These are phyloP conservation scores for Cyphomyrmex costatus DNA, from an alignment of 1,140 invertebrate species.

Conservation along the genomic window DNA sequence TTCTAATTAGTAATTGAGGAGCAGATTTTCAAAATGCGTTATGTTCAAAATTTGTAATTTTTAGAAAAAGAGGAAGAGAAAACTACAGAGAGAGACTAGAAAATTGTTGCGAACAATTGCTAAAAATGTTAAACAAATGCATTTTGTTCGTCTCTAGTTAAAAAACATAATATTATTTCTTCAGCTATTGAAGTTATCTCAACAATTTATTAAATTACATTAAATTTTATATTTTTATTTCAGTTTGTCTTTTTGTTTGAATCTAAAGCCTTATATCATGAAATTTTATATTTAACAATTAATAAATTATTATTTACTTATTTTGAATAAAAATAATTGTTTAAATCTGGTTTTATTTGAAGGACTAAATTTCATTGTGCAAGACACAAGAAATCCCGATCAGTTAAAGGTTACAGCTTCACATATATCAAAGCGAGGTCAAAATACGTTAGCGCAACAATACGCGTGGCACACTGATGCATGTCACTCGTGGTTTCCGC, in stretches of 20 bases:
- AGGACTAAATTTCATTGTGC: neutral
- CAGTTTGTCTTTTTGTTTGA: neutral
- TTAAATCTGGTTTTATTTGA: neutral
- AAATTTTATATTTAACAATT: neutral
- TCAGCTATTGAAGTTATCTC: neutral
- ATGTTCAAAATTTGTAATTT: too few species aligned
- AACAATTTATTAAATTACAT: neutral
- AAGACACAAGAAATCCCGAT: neutral
- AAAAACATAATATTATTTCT: too few species aligned
- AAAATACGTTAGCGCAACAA: constrained; percentile 29
- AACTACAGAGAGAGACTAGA: too few species aligned
- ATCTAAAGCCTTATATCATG: neutral
- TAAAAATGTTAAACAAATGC: too few species aligned
- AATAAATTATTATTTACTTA: neutral
- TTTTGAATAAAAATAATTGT: neutral
- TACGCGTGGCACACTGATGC: constrained; percentile 70
- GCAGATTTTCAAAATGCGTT: too few species aligned
- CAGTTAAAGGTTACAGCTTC: constrained; percentile 24
- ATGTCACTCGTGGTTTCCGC: constrained; percentile 80
- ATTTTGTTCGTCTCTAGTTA: too few species aligned
- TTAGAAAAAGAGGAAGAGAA: too few species aligned
- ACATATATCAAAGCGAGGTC: constrained; percentile 41
- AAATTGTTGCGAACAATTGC: too few species aligned
- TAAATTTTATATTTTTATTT: neutral
- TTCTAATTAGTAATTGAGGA: neutral